Conservation (phyloP, 2,113 vertebrate species). For the Abramis brama region DNA sequence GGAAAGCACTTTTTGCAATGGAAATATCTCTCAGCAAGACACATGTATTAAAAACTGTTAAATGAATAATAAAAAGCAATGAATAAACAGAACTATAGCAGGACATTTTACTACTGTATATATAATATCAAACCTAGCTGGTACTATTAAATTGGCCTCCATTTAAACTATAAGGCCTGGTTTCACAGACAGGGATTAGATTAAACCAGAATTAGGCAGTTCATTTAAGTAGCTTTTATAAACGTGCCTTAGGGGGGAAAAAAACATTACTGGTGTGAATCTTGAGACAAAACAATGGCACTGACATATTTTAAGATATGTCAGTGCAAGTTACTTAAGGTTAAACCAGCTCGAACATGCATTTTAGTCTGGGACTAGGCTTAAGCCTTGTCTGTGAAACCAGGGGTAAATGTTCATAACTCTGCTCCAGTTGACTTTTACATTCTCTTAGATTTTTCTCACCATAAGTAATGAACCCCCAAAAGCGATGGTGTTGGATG, state of each 20-base stretch:
- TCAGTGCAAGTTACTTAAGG: too few species aligned
- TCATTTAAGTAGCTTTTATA: too few species aligned
- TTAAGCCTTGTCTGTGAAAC: too few species aligned
- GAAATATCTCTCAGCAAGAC: background rate
- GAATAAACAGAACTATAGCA: background rate
- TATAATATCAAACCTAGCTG: background rate
- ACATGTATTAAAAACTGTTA: background rate
- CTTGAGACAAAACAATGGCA: too few species aligned
- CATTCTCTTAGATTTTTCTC: background rate
- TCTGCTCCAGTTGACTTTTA: background rate
- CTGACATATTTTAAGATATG: too few species aligned
- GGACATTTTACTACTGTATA: background rate
- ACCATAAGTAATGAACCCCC: constrained; percentile 61
- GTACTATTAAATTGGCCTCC: background rate
- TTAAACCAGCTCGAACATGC: too few species aligned
- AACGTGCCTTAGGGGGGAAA: too few species aligned
- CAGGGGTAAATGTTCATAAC: background rate
- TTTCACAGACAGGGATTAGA: too few species aligned
- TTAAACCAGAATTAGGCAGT: too few species aligned
- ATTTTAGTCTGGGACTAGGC: too few species aligned
- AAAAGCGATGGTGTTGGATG: constrained; percentile 57
- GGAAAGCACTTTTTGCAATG: background rate
- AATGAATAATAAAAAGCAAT: background rate
- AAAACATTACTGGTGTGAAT: too few species aligned
- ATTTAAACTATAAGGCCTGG: background rate